Evolutionary conservation across 1,140 invertebrate genomes (phyloP), one percentile per base, ranked within the genome.

Genomic region (Pseudomyrmex cubaensis): DNA sequence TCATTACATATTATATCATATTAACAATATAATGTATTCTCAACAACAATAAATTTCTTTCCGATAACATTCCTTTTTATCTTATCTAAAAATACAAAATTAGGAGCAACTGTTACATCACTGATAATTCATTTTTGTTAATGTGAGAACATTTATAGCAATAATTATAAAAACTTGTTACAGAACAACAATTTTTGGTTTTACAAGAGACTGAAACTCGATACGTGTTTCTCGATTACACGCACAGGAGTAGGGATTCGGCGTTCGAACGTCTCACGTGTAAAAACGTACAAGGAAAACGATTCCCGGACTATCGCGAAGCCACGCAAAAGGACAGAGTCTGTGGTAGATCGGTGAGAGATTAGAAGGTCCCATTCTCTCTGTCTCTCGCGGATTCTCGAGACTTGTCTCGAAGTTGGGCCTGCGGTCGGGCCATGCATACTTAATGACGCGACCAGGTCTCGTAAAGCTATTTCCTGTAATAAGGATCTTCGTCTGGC

Each of bases 401-500:
- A 57, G 22, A 64, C 82, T 73, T 62, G 50, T 35, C 35, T 35
- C 50, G 61, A 56, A 75, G 54, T 52, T 77, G 75, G 82, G 87
- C 76, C 82, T 77, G 62, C 70, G 82, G 77, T 84, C 85, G 77
- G 63, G 77, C 82, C 85, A 85, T 46, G 88, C 88, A 89, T 89
- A 89, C 82, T 83, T 87, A 87, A 89, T 83, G 87, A 87, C 87
- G 70, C 59, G 86, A 87, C 72, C 59, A 72, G 66, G 77, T 85
- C 70, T 64, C 72, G 48, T 80, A 59, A 80, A 85, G 83, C 72
- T 85, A 85, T 89, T 89, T 89, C 87, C 87, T 87, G 77, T 89
- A 89, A 89, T 87, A 87, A 89, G 77, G 64, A 89, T 88, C 87
- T 73, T 59, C 85, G 72, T 87, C 56, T 52, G 50, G 83, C 61